Evolutionary conservation across 2,888 invertebrate species (phyloP).

Genomic region (Drosophila hamatofila): DNA sequence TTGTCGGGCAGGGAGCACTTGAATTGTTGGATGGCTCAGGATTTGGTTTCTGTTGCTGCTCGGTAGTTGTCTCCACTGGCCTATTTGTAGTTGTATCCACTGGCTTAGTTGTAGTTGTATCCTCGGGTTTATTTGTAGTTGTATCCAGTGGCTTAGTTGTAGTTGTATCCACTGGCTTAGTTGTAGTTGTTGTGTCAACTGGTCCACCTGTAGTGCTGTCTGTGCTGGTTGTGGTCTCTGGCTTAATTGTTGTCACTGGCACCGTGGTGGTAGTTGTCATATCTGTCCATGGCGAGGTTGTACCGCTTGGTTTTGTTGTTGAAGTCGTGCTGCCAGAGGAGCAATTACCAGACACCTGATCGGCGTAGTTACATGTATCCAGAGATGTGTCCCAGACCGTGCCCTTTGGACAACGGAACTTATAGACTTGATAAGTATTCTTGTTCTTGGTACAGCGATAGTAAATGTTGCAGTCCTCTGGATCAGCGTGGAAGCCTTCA

Average conservation of each 20-base stretch:
- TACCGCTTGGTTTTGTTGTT: constrained; percentile 40
- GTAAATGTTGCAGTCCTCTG: constrained; percentile 87
- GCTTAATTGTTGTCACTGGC: constrained; percentile 40
- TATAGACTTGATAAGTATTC: constrained; percentile 85
- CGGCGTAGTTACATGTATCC: constrained; percentile 86
- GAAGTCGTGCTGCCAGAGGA: constrained; percentile 66
- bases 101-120: constrained; percentile 18
- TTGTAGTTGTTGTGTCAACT: constrained; percentile 19
- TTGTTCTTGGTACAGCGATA: constrained; percentile 86
- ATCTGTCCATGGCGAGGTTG: constrained; percentile 42
- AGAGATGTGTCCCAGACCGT: constrained; percentile 87
- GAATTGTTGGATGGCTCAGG: constrained; percentile 38
- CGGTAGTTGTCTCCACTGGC: constrained; percentile 42
- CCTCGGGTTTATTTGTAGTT: constrained; percentile 39
- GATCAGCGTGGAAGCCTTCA: constrained; percentile 86
- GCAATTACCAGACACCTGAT: constrained; percentile 81
- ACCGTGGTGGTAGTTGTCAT: constrained; percentile 36
- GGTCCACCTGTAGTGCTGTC: constrained; percentile 15
- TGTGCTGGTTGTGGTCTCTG: constrained; percentile 47
- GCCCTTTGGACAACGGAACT: constrained; percentile 87
- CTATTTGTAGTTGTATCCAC: constrained; percentile 30
- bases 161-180: constrained; percentile 4
- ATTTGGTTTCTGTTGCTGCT: constrained; percentile 18
- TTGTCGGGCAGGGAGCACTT: constrained; percentile 78
- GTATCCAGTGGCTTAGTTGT: constrained; percentile 37